Evolutionary conservation across 2,888 invertebrate species (phyloP).

Genomic region (Metopia argyrocephala): DNA sequence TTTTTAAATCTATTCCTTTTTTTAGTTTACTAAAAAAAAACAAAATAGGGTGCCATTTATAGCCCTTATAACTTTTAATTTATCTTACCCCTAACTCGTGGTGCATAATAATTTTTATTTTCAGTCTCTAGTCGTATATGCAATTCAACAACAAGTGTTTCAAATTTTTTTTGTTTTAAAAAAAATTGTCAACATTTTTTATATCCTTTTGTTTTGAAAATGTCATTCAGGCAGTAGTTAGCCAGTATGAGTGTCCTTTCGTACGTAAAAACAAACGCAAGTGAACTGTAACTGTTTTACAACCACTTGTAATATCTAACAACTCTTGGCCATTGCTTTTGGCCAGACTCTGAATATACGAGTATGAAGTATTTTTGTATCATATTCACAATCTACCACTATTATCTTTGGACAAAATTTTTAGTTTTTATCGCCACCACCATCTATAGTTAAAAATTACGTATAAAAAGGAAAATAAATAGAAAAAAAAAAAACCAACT

Average conservation of each 20-base stretch:
- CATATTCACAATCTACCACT: conserved; percentile 33
- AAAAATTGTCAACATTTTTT: conserved; percentile 58
- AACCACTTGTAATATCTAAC: not conserved
- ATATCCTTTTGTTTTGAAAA: conserved; percentile 36
- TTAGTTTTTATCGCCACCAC: conserved; percentile 60
- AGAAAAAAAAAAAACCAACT: not conserved
- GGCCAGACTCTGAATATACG: conserved; percentile 44
- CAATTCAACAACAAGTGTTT: conserved; percentile 60
- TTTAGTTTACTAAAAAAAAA: not conserved
- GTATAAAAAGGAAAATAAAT: conserved; percentile 29
- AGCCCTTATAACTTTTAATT: conserved; percentile 49
- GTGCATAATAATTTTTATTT: conserved; percentile 49
- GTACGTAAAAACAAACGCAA: conserved; percentile 55
- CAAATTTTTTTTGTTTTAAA: conserved; percentile 7
- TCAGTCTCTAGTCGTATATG: not conserved
- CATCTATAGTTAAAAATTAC: conserved; percentile 51
- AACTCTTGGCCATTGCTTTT: not conserved
- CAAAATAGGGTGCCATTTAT: conserved; percentile 35
- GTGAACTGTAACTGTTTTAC: conserved; percentile 1
- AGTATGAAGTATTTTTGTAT: conserved; percentile 23
- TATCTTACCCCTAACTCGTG: conserved; percentile 30
- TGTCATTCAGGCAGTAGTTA: not conserved
- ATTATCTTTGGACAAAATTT: conserved; percentile 56
- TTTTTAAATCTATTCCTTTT: conserved; percentile 50
- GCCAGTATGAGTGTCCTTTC: conserved; percentile 56